These are phyloP conservation scores for Rhinella marina DNA, from an alignment of 2,797 vertebrate species.

Conservation along the genomic window DNA sequence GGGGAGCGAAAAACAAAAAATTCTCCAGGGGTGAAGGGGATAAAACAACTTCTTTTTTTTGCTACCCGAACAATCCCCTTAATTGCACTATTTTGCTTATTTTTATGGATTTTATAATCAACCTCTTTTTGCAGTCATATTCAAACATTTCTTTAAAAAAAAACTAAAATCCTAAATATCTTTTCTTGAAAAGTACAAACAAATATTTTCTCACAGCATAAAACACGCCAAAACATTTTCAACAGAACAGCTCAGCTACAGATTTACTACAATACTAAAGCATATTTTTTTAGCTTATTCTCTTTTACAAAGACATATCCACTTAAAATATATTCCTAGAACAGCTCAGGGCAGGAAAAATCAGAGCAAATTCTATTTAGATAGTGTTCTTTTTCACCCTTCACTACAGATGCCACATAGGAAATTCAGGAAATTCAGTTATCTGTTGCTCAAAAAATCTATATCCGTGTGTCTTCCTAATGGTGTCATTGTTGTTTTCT, in stretches of 20 bases:
- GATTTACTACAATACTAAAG: background rate
- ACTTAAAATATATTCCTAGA: constrained; percentile 21
- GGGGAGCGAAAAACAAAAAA: no score
- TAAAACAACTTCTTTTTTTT: no score
- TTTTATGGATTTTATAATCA: background rate
- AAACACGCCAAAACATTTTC: background rate
- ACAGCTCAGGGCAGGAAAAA: constrained; percentile 5
- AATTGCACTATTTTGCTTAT: background rate
- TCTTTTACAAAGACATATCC: constrained; percentile 19
- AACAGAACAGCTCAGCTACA: background rate
- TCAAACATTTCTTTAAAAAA: background rate
- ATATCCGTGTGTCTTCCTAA: constrained; percentile 21
- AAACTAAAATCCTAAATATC: background rate
- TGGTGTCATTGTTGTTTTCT: constrained; percentile 5
- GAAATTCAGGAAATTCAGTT: constrained; percentile 26
- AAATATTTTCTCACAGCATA: constrained; percentile 8
- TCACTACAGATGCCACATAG: constrained; percentile 11
- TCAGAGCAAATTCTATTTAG: constrained; percentile 11
- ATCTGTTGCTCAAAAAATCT: constrained; percentile 39
- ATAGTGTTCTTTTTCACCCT: constrained; percentile 35
- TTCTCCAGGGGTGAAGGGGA: no score
- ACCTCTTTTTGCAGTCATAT: background rate
- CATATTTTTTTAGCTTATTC: background rate
- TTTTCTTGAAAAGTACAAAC: background rate
- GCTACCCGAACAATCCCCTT: no score